A percentile compares a stretch with the other conserved stretches of the same genome.
These are phyloP conservation scores for Dione juno DNA, from an alignment of 2,888 invertebrate species.

Conservation along the genomic window DNA sequence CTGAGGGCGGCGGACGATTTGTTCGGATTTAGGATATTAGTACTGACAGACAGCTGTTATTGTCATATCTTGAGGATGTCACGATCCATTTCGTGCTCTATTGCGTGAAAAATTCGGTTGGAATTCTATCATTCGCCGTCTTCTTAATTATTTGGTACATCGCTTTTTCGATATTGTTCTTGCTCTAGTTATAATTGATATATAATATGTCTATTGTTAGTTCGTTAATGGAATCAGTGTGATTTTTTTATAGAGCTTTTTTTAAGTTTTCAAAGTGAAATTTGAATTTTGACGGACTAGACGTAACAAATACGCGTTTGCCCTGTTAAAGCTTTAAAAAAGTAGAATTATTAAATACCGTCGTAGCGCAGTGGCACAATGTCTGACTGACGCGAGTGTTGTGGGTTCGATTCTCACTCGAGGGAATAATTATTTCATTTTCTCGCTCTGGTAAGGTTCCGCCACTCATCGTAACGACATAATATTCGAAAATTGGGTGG, in stretches of 20 bases:
- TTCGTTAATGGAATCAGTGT: background rate
- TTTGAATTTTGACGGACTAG: too few species aligned
- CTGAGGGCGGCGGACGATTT: slow-evolving; percentile 54
- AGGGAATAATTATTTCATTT: too few species aligned
- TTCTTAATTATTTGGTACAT: slow-evolving; percentile 26
- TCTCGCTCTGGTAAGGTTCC: too few species aligned
- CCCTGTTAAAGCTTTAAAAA: too few species aligned
- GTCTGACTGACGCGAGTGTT: too few species aligned
- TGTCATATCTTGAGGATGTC: slow-evolving; percentile 38
- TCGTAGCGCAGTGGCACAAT: too few species aligned
- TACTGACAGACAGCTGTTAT: slow-evolving; percentile 45
- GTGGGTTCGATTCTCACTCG: too few species aligned
- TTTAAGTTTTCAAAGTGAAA: background rate
- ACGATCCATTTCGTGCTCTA: slow-evolving; percentile 34
- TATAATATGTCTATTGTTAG: slow-evolving; percentile 8
- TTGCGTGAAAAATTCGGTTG: slow-evolving; percentile 12
- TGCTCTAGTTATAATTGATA: slow-evolving; percentile 16
- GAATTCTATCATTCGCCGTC: background rate
- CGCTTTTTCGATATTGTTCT: slow-evolving; percentile 21
- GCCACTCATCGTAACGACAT: too few species aligned
- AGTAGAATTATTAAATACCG: too few species aligned
- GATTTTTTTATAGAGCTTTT: background rate
- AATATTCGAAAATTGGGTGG: too few species aligned
- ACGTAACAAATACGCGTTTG: too few species aligned
- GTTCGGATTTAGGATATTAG: slow-evolving; percentile 57